Evolutionary conservation across 2,797 vertebrate genomes (phyloP).

Genomic region (Megaceryle alcyon): DNA sequence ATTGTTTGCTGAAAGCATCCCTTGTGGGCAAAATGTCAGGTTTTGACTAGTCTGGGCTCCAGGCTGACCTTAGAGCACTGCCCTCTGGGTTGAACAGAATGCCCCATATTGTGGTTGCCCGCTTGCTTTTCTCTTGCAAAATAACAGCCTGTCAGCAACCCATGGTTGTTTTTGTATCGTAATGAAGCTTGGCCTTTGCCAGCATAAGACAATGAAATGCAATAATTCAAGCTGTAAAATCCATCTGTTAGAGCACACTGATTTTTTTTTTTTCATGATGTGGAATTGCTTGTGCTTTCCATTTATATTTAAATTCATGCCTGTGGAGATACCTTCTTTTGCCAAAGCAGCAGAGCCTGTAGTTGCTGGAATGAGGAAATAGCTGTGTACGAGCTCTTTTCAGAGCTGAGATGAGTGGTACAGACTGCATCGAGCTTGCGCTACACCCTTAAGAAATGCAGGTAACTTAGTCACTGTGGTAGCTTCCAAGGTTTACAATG

Average conservation of each 20-base stretch:
- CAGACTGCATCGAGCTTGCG: not conserved
- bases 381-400: not conserved
- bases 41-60: not conserved
- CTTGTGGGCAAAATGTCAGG: not conserved
- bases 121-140: not conserved
- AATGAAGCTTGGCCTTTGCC: constrained; percentile 3
- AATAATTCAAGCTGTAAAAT: constrained; percentile 55
- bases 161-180: not conserved
- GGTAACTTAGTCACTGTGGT: not conserved
- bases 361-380: not conserved
- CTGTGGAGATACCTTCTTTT: not conserved
- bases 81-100: not conserved
- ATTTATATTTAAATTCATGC: constrained; percentile 47
- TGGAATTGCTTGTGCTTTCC: constrained; percentile 31
- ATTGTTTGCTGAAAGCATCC: not conserved
- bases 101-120: not conserved
- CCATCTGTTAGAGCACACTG: constrained; percentile 47
- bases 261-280: not conserved
- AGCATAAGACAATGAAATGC: constrained; percentile 40
- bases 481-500: not conserved
- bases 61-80: not conserved
- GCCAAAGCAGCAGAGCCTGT: constrained; percentile 5
- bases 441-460: not conserved
- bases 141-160: not conserved
- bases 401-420: not conserved